Conservation (phyloP, 2,797 vertebrate species). For the Onychomys torridus region DNA sequence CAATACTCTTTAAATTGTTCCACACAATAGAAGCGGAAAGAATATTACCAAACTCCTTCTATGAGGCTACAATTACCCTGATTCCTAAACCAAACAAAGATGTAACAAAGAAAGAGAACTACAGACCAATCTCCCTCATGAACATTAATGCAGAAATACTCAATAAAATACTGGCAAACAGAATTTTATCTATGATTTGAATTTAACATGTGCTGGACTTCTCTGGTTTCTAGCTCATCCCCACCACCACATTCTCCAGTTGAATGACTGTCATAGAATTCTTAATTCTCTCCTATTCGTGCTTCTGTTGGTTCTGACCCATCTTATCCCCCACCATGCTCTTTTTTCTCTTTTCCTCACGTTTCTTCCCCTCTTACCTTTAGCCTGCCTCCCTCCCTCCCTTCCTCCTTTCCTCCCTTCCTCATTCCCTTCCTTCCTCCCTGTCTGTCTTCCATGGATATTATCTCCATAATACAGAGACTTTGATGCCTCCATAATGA, state of each 20-base stretch:
- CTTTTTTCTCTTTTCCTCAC: neutral
- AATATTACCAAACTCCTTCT: too few species aligned
- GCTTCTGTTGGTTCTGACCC: neutral
- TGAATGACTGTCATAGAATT: neutral
- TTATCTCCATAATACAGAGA: neutral
- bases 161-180: too few species aligned
- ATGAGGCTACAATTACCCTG: too few species aligned
- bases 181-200: neutral
- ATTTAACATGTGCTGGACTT: neutral
- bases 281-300: neutral
- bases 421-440: too few species aligned
- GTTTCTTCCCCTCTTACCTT: too few species aligned
- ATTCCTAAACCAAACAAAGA: too few species aligned
- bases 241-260: neutral
- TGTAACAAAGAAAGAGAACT: too few species aligned
- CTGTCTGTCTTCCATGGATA: neutral
- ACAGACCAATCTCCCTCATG: too few species aligned
- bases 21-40: too few species aligned
- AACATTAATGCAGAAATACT: too few species aligned
- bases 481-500: neutral
- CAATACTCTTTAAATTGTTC: too few species aligned
- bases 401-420: accelerated
- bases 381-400: neutral
- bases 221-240: too few species aligned
- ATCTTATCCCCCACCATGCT: neutral